Percentiles rank a stretch among this genome's conserved stretches.
Conservation (phyloP, 2,113 vertebrate genomes). For the Halcyon malimbica region DNA sequence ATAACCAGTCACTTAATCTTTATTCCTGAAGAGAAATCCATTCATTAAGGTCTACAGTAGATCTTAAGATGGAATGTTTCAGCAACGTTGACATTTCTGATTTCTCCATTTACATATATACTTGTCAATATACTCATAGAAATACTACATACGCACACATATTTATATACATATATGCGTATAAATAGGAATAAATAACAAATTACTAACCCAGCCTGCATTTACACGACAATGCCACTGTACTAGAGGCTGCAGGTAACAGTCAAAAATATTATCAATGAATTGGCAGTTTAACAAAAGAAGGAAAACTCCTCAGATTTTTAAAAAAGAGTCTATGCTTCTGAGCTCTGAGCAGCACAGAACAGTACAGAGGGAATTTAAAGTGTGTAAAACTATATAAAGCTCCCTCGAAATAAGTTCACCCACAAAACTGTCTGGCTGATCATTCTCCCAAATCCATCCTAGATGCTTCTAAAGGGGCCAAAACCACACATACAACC, state of each 20-base stretch:
- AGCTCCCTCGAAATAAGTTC: background rate
- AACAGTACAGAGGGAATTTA: background rate
- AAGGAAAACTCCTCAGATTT: background rate
- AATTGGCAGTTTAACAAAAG: background rate
- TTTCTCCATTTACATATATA: background rate
- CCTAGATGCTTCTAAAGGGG: background rate
- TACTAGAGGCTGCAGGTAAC: background rate
- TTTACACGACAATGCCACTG: background rate
- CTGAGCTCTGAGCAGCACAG: background rate
- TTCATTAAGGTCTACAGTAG: background rate
- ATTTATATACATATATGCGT: background rate
- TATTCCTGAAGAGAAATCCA: background rate
- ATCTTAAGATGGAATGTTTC: background rate
- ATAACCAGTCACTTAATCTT: background rate
- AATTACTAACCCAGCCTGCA: background rate
- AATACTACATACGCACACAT: background rate
- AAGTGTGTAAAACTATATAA: background rate
- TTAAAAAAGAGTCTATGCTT: background rate
- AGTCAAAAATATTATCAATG: background rate
- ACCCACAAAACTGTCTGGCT: background rate
- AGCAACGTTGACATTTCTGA: background rate
- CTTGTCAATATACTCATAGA: background rate
- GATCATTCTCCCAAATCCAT: background rate
- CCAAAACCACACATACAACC: background rate
- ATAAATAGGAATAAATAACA: background rate